Evolutionary conservation across 2,113 vertebrate species (phyloP).

Genomic region (Anhinga anhinga): DNA sequence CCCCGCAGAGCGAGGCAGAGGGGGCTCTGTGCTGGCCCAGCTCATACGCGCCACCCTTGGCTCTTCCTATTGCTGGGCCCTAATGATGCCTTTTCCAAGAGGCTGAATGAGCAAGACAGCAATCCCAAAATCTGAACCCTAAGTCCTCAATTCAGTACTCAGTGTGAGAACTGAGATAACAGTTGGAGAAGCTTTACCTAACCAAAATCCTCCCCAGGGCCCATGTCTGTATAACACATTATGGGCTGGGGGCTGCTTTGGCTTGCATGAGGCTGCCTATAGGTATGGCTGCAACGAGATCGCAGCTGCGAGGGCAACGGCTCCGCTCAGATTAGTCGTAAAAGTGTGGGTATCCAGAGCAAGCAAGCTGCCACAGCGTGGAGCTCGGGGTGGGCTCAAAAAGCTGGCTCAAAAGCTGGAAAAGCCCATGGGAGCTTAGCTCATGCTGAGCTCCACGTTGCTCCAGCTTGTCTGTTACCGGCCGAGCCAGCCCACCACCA

Average conservation of each 20-base stretch:
- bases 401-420: neutral
- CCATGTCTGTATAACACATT: rapidly evolving
- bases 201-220: neutral
- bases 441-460: neutral
- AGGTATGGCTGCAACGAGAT: neutral
- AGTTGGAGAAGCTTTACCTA: neutral
- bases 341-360: neutral
- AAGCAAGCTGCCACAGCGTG: neutral
- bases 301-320: rapidly evolving
- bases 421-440: neutral
- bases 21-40: neutral
- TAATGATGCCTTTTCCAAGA: neutral
- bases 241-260: neutral
- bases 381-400: neutral
- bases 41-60: neutral
- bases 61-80: neutral
- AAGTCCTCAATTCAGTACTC: neutral
- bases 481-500: neutral
- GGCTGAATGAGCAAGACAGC: neutral
- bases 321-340: rapidly evolving
- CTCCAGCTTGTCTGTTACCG: neutral
- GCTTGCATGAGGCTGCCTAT: rapidly evolving
- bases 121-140: neutral
- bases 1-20: rapidly evolving
- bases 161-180: neutral